Evolutionary conservation across 1,140 invertebrate species (phyloP), one percentile per base, ranked within the genome.

Genomic region (Leucophenga varia): DNA sequence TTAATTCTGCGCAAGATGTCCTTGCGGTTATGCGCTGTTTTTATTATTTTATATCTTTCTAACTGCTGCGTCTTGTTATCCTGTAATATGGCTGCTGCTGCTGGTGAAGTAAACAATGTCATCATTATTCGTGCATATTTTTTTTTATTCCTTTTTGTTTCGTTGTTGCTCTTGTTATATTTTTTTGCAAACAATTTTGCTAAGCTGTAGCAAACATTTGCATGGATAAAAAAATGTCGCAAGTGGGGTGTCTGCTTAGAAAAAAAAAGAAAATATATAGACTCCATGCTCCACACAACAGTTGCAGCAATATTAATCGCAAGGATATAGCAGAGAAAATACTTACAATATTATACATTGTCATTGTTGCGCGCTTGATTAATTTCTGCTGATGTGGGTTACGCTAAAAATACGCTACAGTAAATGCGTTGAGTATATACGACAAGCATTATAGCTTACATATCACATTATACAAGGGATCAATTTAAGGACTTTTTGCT

Each of bases 101-200:
- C 53, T 50, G 59, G 59, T 67, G 63, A 61, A 67, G 63, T 67
- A 60, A 68, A 69, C 64, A 68, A 68, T 69, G 64, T 68, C 64
- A 68, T 68, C 64, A 68, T 68, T 68, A 68, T 68, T 68, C 64
- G 59, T 68, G 64, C 60, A 68, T 68, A 68, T 68, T 68, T 61
- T 69, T 61, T 69, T 68, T 67, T 68, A 6, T 21, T 35, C 12
- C 16, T 35, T 35, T 8, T 35, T 35, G 5, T 35, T 13, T 35
- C n/a, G 12, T 35, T 35, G 6, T 35, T 35, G 12, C 10, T 5
- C 22, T 25, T 25, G 22, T 6, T 25, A 10, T 25, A n/a, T 25
- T 57, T 67, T 67, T 67, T 67, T 56, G 63, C 63, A 67, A 67
- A 67, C 63, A 67, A 67, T 67, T 67, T 67, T 59, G 63, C 63